phyloP scores from a whole-genome alignment of 1,140 invertebrate species.

The Aphis craccivora region DNA sequence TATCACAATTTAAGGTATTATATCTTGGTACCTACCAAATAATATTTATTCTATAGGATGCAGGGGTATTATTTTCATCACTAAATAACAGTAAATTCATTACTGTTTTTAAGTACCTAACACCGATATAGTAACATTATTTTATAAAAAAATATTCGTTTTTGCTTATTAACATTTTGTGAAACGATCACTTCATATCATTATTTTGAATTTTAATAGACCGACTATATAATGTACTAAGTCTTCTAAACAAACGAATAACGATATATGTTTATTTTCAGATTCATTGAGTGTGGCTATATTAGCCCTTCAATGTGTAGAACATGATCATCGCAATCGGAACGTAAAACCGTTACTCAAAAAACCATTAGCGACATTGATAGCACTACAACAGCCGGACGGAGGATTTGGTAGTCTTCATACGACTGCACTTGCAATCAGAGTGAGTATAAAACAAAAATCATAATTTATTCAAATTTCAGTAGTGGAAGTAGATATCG shows the following conservation, averaged over 20 bases:
- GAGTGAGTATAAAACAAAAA: constrained; percentile 65
- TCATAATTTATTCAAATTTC: neutral
- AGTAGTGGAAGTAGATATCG: no score
- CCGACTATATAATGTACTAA: neutral
- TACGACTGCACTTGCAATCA: constrained; percentile 80
- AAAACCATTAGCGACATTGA: constrained; percentile 76
- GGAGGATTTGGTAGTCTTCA: constrained; percentile 84
- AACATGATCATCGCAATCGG: constrained; percentile 81
- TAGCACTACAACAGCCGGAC: constrained; percentile 77
- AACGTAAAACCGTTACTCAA: constrained; percentile 79
- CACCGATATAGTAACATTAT: neutral
- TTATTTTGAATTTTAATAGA: neutral
- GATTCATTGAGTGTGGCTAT: constrained; percentile 86
- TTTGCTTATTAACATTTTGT: neutral
- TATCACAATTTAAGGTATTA: no score
- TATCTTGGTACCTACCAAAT: neutral
- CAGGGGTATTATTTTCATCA: neutral
- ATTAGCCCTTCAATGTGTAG: constrained; percentile 81
- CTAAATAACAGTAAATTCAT: no score
- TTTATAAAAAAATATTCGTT: neutral
- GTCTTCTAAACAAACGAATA: neutral
- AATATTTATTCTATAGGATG: neutral
- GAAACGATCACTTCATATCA: neutral
- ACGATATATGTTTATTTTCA: constrained; percentile 62
- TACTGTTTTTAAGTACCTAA: neutral